These are phyloP conservation scores for Drosophila grimshawi DNA, from an alignment of 1,140 invertebrate genomes.

Conservation along the genomic window DNA sequence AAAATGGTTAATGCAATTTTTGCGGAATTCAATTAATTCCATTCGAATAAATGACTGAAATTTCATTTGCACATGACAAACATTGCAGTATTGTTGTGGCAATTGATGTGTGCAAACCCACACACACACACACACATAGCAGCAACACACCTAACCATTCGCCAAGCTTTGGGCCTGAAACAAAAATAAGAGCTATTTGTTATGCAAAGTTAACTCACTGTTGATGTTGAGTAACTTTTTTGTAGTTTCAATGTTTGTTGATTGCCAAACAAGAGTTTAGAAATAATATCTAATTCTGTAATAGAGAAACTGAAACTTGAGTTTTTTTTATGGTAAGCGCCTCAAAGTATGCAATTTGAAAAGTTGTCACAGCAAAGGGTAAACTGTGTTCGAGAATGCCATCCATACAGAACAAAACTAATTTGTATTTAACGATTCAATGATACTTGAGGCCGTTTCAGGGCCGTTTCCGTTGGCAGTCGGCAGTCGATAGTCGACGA, in stretches of 20 bases:
- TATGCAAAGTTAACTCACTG: slow-evolving; percentile 43
- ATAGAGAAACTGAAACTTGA: slow-evolving; percentile 19
- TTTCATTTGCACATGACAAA: slow-evolving; percentile 52
- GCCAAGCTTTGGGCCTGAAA: neutral
- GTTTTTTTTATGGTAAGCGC: neutral
- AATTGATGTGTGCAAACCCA: slow-evolving; percentile 5
- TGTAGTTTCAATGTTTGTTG: slow-evolving; percentile 13
- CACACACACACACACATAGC: slow-evolving; percentile 5
- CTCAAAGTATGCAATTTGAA: slow-evolving; percentile 54
- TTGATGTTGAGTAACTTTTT: slow-evolving; percentile 37
- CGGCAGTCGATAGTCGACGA: slow-evolving; percentile 3
- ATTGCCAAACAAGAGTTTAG: slow-evolving; percentile 25
- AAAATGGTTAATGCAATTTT: slow-evolving; percentile 33
- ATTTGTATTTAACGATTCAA: slow-evolving; percentile 72
- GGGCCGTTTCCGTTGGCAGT: neutral
- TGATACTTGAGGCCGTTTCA: slow-evolving; percentile 29
- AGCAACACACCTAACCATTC: neutral
- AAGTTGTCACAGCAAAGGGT: slow-evolving; percentile 52
- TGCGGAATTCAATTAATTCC: slow-evolving; percentile 50
- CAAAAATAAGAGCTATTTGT: slow-evolving; percentile 31
- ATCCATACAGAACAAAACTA: slow-evolving; percentile 39
- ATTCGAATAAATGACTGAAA: slow-evolving; percentile 50
- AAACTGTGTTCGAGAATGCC: slow-evolving; percentile 49
- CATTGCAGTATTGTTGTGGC: slow-evolving; percentile 46
- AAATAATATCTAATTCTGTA: slow-evolving; percentile 8